Base-by-base conservation (phyloP, 2,797 vertebrate species). In the Neosilurus mollespiculum region DNA sequence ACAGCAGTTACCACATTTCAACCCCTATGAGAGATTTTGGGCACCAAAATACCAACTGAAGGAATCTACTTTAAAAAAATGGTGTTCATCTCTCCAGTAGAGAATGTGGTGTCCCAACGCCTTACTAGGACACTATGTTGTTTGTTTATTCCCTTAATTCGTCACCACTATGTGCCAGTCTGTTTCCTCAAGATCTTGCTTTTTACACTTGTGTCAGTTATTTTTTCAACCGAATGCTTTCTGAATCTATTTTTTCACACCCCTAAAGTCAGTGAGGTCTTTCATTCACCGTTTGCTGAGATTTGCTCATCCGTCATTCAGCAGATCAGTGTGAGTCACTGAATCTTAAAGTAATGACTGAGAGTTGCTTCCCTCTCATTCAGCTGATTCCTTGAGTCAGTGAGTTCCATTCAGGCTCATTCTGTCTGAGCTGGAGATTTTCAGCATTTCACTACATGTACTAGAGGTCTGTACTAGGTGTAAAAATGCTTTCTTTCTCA, bases 251-350 rank as follows among this genome's bases (percentile, higher is more conserved):
- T 14, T 58, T 59, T 12, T 59, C 16, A 1, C 9, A 30, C 30
- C 51, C 10, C 16, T 59, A 1, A 14, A 9, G 54, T n/a, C 54
- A 58, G 26, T 14, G 26, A 22, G 16, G 5, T 76, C n/a, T 76
- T 65, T 22, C 70, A 76, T 26, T 37, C 30, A 12, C 11, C 1
- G 12, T 43, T 43, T 43, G 4, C 22, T 77, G 75, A 24, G 22
- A 62, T 77, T 43, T 62, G 58, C 56, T 77, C 30, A 43, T 77
- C 73, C 43, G 56, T 61, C 56, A 77, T 61, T 37, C 56, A 61
- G 73, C 2, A 9, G 75, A 61, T 77, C 58, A 62, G 12, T 24
- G 1, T 61, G 26, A 75, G 30, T 62, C 34, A 78, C 1, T 64
- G 59, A 24, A 49, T 78, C 59, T 24, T 18, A 61, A 9, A 49